Conservation (phyloP, 2,113 vertebrate genomes). For the Carassius carassius region DNA sequence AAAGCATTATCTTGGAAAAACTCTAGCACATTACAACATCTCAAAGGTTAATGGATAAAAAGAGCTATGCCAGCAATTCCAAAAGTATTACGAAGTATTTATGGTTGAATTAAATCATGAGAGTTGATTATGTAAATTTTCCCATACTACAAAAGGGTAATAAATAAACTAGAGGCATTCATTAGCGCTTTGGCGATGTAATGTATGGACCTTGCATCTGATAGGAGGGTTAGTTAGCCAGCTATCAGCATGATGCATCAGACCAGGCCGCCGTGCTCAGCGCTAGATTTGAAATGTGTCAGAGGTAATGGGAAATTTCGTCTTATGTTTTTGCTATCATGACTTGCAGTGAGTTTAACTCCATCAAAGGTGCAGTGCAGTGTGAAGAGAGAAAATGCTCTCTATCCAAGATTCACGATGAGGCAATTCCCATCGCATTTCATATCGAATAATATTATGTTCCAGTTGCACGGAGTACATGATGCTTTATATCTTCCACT, state of each 20-base stretch:
- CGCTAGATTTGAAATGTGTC: conserved; percentile 63
- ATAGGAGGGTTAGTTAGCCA: conserved; percentile 66
- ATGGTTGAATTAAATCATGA: conserved; percentile 65
- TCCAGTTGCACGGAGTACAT: conserved; percentile 12
- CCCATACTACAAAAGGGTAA: conserved; percentile 69
- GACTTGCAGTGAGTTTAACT: conserved; percentile 43
- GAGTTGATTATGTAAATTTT: conserved; percentile 73
- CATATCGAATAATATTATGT: conserved; percentile 47
- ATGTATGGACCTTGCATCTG: conserved; percentile 69
- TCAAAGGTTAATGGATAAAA: conserved; percentile 25
- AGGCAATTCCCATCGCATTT: conserved; percentile 40
- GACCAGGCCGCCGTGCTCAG: conserved; percentile 59
- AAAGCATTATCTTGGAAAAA: conserved; percentile 16
- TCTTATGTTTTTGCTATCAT: conserved; percentile 59
- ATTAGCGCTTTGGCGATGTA: conserved; percentile 68
- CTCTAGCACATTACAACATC: background rate
- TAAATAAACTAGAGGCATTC: conserved; percentile 72
- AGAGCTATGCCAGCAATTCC: conserved; percentile 27
- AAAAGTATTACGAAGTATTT: conserved; percentile 60
- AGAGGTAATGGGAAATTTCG: conserved; percentile 61
- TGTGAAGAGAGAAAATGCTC: conserved; percentile 46
- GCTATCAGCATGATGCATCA: conserved; percentile 65
- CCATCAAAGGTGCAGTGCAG: conserved; percentile 51
- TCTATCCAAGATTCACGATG: conserved; percentile 22
- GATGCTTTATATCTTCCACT: conserved; percentile 39